Evolutionary conservation across 2,888 invertebrate genomes (phyloP), one percentile per base, ranked within the genome.

Genomic region (Chymomyza amoena): DNA sequence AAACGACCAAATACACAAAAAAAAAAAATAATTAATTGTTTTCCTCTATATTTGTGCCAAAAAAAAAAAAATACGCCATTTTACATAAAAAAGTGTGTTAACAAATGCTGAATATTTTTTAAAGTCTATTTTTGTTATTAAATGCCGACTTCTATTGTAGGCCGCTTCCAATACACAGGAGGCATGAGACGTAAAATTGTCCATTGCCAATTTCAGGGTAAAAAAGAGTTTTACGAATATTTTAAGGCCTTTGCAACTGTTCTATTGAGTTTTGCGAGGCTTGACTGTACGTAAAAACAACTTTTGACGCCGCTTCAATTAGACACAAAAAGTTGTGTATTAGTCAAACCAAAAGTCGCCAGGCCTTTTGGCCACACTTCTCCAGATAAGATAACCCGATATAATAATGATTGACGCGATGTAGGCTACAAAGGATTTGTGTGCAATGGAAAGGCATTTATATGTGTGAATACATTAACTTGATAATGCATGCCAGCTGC

Each of bases 221-320:
- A 32, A 32, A 32, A 32, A 7, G 32, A 7, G 7, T 32, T 6
- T 6, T 9, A 4, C 7, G 32, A 32, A 4, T 32, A 32, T 7
- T 32, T 32, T 7, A 32, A 5, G 32, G 5, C 7, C 1, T 4
- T 13, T 45, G 39, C 13, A 13, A 13, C 39, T 10, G 13, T 4
- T 13, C 1, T 13, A 13, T 4, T 13, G 39, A 0, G 39, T 13
- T 45, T 13, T 45, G 39, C 4, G 13, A 45, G 39, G 39, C 13
- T 13, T 45, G 39, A 3, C 39, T 45, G 39, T 45, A 13, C 13
- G 0, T 32, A 6, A 32, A 32, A 45, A 69, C 63, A 66, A 71
- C 61, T 68, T 69, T 61, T 56, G 39, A 36, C 63, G 61, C 64
- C 39, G 65, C 72, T 70, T 68, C 77, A 82, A 82, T 82, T 82